Evolutionary conservation across 2,113 vertebrate species (phyloP).

Genomic region (Dryoscopus gambensis): DNA sequence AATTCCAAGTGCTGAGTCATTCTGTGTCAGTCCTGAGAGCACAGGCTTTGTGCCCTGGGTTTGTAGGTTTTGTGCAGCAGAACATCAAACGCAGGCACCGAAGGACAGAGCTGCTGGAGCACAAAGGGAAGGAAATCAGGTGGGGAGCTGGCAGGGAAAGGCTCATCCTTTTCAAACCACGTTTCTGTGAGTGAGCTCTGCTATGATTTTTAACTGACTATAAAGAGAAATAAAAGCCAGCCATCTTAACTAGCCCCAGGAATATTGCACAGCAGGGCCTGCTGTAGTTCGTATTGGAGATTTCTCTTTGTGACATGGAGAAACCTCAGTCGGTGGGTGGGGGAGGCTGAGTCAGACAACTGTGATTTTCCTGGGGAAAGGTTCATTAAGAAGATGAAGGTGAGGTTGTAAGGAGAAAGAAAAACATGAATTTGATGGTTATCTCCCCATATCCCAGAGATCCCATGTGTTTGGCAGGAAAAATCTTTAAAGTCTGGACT

Average conservation of each 20-base stretch:
- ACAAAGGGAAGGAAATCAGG: neutral
- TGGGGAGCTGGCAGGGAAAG: neutral
- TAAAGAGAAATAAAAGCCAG: neutral
- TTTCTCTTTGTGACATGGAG: neutral
- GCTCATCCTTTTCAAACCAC: neutral
- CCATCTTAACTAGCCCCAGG: neutral
- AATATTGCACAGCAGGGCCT: neutral
- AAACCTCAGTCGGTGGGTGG: neutral
- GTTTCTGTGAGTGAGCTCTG: neutral
- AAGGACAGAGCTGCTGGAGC: neutral
- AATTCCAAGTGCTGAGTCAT: neutral
- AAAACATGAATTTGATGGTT: neutral
- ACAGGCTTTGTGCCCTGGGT: neutral
- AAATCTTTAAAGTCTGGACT: neutral
- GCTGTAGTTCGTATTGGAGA: neutral
- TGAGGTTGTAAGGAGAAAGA: neutral
- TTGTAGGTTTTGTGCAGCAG: neutral
- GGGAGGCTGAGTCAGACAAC: neutral
- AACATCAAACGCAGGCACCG: neutral
- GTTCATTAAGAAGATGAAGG: neutral
- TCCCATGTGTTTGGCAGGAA: rapidly evolving
- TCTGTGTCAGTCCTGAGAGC: neutral
- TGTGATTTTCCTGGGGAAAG: neutral
- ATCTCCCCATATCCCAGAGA: neutral
- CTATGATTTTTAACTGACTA: neutral